Evolutionary conservation across 1,140 invertebrate genomes (phyloP), one percentile per base, ranked within the genome.

Genomic region (Streblospio benedicti): DNA sequence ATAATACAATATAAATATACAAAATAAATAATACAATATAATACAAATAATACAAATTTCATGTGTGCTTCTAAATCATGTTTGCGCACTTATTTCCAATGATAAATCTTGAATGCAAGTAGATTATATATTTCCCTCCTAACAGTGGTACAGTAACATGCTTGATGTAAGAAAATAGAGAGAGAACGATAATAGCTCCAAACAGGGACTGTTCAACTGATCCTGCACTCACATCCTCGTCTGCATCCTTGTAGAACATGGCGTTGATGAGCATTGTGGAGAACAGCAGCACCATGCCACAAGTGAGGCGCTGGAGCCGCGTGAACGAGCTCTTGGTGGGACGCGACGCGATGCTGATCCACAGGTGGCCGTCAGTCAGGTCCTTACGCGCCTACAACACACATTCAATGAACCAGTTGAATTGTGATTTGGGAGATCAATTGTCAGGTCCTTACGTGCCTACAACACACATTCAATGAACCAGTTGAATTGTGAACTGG

Each of bases 211-310:
- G n/a, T n/a, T n/a, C n/a, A n/a, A 56, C 4, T n/a, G 12, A 14
- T 20, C 38, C 18, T 6, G 20, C 32, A 20, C 30, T 32, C 9
- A 23, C 33, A 18, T 41, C 53, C 9, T 27, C 25, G 2, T 38
- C 33, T 18, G 6, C 31, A 4, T 6, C 32, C 6, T n/a, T 6
- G 38, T 43, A 56, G 9, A 9, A 56, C 53, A 56, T 56, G 31
- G 53, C 53, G 54, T 63, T 69, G n/a, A 64, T 38, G 30, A 63
- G 43, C 71, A 71, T 71, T 2, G 67, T 67, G n/a, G 57, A 62
- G 51, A 70, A 71, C 1, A 73, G 64, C 16, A 73, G 67, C 3
- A 64, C 62, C 25, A 75, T 33, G 52, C 69, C 67, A 49, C 71
- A 73, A 12, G 73, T 71, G 0, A 73, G 59, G 43, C 73, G 54